A percentile compares a stretch with the other conserved stretches of the same genome.
These are phyloP conservation scores for Eupelmus urozonus DNA, from an alignment of 2,888 invertebrate genomes.

Conservation along the genomic window DNA sequence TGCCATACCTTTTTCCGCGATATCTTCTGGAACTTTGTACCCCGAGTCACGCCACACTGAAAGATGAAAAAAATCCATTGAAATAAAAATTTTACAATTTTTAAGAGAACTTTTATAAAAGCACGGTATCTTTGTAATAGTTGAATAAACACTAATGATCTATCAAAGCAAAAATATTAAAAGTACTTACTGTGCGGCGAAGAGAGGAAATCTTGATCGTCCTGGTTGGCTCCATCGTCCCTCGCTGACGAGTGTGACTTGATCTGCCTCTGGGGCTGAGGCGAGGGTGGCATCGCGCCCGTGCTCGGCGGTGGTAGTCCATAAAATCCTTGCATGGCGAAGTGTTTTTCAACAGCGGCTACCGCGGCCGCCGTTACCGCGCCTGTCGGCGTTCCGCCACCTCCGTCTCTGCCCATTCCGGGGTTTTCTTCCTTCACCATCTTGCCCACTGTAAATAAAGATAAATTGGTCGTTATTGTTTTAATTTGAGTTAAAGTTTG, in stretches of 20 bases:
- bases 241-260: constrained; percentile 66
- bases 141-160: background rate
- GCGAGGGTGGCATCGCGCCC: constrained; percentile 74
- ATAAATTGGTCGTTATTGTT: no score
- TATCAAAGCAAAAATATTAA: background rate
- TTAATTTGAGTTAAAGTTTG: no score
- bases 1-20: constrained; percentile 81
- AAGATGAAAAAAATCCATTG: background rate
- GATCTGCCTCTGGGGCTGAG: constrained; percentile 74
- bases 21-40: constrained; percentile 83
- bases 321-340: constrained; percentile 74
- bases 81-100: background rate
- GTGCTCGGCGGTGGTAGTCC: constrained; percentile 72
- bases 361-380: constrained; percentile 70
- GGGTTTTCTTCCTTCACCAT: constrained; percentile 73
- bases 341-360: constrained; percentile 74
- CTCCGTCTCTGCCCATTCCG: constrained; percentile 65
- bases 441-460: constrained; percentile 69
- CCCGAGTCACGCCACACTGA: constrained; percentile 82
- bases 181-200: constrained; percentile 80
- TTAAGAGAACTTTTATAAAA: background rate
- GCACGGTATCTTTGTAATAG: background rate
- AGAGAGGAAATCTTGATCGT: constrained; percentile 82
- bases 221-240: constrained; percentile 38
- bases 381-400: constrained; percentile 50